A percentile compares a stretch with the other conserved stretches of the same genome.
Conservation (phyloP, 2,797 vertebrate species). For the Vultur gryphus region DNA sequence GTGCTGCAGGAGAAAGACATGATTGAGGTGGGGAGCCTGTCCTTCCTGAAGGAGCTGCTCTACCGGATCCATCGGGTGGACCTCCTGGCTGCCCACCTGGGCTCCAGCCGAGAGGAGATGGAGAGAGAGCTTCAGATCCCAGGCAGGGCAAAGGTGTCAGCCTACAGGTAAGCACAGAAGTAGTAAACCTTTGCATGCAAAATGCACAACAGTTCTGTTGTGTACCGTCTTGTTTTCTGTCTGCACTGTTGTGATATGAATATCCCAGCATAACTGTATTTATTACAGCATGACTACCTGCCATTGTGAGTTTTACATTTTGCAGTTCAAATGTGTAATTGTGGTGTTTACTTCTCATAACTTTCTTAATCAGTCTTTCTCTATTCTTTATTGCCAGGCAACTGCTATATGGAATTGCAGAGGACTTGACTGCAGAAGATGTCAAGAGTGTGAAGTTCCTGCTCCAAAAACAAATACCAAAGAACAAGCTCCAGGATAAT, state of each 20-base stretch:
- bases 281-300: neutral
- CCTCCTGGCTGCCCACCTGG: conserved; percentile 32
- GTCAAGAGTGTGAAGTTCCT: neutral
- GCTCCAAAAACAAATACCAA: neutral
- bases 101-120: conserved; percentile 33
- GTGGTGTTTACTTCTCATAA: neutral
- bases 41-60: conserved; percentile 72
- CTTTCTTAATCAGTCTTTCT: neutral
- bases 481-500: conserved; percentile 38
- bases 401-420: conserved; percentile 46
- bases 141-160: conserved; percentile 36
- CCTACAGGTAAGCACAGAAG: conserved; percentile 64
- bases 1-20: conserved; percentile 51
- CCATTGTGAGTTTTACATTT: neutral
- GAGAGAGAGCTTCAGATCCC: conserved; percentile 1
- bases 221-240: neutral
- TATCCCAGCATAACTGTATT: neutral
- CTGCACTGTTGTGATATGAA: neutral
- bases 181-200: neutral
- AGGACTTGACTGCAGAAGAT: neutral
- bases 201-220: neutral
- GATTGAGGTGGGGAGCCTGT: neutral
- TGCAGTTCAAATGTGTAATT: neutral
- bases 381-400: conserved; percentile 18
- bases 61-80: conserved; percentile 50